A percentile compares a stretch with the other conserved stretches of the same genome.
These are phyloP conservation scores for Calyptommatus sinebrachiatus DNA, from an alignment of 2,113 vertebrate species.

Conservation along the genomic window DNA sequence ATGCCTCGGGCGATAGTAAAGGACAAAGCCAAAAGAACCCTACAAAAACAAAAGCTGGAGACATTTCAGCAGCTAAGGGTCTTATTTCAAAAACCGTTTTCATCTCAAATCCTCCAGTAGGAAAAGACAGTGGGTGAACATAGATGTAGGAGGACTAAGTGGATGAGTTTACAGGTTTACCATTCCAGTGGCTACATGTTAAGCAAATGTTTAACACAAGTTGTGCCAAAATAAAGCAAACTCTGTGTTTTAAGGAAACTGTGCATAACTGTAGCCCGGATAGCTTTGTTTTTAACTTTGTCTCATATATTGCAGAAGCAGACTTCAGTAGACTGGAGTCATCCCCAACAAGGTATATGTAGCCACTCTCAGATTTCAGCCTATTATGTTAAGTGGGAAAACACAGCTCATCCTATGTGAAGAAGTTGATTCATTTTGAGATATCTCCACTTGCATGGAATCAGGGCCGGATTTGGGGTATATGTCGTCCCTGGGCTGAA, in stretches of 20 bases:
- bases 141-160: background rate
- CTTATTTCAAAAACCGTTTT: slow-evolving; percentile 60
- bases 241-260: background rate
- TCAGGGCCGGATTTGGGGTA: too few relatives aligned
- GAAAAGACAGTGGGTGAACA: slow-evolving; percentile 32
- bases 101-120: background rate
- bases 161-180: slow-evolving; percentile 1
- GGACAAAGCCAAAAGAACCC: slow-evolving; percentile 45
- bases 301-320: background rate
- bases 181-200: background rate
- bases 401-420: too few relatives aligned
- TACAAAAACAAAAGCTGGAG: slow-evolving; percentile 23
- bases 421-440: too few relatives aligned
- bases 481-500: too few relatives aligned
- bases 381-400: background rate
- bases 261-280: too few relatives aligned
- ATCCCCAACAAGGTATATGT: background rate
- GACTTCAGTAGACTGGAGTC: background rate
- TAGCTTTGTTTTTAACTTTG: background rate
- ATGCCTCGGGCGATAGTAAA: slow-evolving; percentile 57
- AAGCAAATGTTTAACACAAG: background rate
- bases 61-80: slow-evolving; percentile 60
- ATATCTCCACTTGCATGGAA: too few relatives aligned
- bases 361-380: background rate
- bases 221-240: background rate